Evolutionary conservation across 1,140 invertebrate species (phyloP).

Genomic region (Trachelipus rathkii): DNA sequence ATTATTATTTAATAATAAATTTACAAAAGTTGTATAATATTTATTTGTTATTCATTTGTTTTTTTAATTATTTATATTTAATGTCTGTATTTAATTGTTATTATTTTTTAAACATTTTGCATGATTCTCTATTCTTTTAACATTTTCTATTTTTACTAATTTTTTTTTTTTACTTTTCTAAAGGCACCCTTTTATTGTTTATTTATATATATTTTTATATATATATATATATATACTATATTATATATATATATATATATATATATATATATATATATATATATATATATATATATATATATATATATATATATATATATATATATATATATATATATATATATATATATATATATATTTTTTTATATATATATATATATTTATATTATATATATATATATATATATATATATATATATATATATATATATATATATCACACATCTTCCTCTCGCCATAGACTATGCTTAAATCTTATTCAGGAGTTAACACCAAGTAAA

Average conservation of each 20-base stretch:
- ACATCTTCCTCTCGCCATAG: too few relatives aligned
- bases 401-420: slow-evolving; percentile 1
- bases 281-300: background rate
- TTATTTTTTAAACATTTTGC: too few relatives aligned
- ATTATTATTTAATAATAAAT: too few relatives aligned
- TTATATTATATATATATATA: background rate
- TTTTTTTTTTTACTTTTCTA: too few relatives aligned
- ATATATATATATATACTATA: background rate
- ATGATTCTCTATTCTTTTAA: too few relatives aligned
- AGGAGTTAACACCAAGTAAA: too few relatives aligned
- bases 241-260: slow-evolving; percentile 5
- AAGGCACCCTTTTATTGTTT: background rate
- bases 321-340: slow-evolving; percentile 15
- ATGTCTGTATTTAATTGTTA: too few relatives aligned
- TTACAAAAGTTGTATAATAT: too few relatives aligned
- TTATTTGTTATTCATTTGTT: too few relatives aligned
- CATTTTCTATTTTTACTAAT: too few relatives aligned
- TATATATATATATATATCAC: background rate
- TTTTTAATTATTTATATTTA: too few relatives aligned
- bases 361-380: background rate
- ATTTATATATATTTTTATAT: background rate
- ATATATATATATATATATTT: slow-evolving; percentile 11
- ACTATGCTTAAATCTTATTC: too few relatives aligned
- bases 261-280: background rate
- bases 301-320: slow-evolving; percentile 15